Evolutionary conservation across 2,113 vertebrate species (phyloP).

Genomic region (Mola mola): DNA sequence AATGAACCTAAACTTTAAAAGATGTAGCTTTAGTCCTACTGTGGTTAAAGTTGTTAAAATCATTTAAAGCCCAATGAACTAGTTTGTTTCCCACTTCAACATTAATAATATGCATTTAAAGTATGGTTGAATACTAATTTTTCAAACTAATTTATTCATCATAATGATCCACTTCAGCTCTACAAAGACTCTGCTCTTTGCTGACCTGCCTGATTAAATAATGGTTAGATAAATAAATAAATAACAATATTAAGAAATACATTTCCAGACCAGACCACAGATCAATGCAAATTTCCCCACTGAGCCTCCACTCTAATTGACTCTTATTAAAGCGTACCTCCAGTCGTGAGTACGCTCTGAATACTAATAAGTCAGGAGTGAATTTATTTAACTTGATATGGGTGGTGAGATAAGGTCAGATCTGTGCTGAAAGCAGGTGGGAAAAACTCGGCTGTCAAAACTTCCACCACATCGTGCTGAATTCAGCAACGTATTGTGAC

Average conservation of each 20-base stretch:
- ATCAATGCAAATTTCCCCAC: conserved; percentile 65
- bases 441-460: no score
- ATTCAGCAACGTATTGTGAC: not conserved
- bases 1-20: not conserved
- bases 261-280: conserved; percentile 55
- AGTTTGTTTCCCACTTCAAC: conserved; percentile 17
- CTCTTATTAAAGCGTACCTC: conserved; percentile 60
- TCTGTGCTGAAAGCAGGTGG: conserved; percentile 18
- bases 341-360: conserved; percentile 20
- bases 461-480: not conserved
- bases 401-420: conserved; percentile 7
- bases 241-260: conserved; percentile 49
- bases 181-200: conserved; percentile 15
- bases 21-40: not conserved
- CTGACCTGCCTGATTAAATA: conserved; percentile 57
- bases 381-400: conserved; percentile 25
- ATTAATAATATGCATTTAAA: conserved; percentile 36
- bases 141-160: conserved; percentile 21
- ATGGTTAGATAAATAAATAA: conserved; percentile 60
- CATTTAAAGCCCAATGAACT: not conserved
- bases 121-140: conserved; percentile 18
- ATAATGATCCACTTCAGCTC: conserved; percentile 16
- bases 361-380: conserved; percentile 48
- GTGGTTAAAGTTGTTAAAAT: not conserved
- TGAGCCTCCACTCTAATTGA: conserved; percentile 58